phyloP scores from a whole-genome alignment of 2,113 vertebrate genomes.

The Nematolebias whitei region DNA sequence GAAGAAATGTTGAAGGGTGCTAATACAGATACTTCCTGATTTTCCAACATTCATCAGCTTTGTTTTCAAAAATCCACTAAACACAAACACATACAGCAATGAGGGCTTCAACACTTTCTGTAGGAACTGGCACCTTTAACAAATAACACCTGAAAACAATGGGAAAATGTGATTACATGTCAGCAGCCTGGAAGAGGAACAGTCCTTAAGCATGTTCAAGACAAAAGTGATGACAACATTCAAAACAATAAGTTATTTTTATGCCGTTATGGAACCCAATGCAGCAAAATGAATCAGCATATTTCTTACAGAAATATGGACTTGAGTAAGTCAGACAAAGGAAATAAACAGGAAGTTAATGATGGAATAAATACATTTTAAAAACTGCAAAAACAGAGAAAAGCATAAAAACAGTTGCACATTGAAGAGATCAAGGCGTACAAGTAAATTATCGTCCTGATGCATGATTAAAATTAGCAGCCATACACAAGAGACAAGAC shows the following conservation, averaged over 20 bases:
- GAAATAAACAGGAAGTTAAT: not conserved
- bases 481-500: conserved; percentile 38
- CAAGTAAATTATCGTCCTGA: conserved; percentile 69
- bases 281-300: not conserved
- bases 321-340: not conserved
- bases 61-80: too few relatives aligned
- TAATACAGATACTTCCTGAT: too few relatives aligned
- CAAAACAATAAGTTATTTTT: too few relatives aligned
- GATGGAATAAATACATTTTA: not conserved
- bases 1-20: too few relatives aligned
- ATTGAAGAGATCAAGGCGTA: conserved; percentile 55
- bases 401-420: conserved; percentile 26
- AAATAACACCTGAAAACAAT: conserved; percentile 32
- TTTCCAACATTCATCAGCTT: too few relatives aligned
- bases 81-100: too few relatives aligned
- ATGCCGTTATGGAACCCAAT: too few relatives aligned
- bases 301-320: conserved; percentile 1
- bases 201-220: conserved; percentile 6
- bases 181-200: too few relatives aligned
- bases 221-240: not conserved
- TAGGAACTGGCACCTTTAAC: conserved; percentile 4
- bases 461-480: conserved; percentile 71
- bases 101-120: too few relatives aligned
- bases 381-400: not conserved
- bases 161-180: conserved; percentile 38